phyloP scores from a whole-genome alignment of 1,140 invertebrate species.

The Diachasmimorpha longicaudata region DNA sequence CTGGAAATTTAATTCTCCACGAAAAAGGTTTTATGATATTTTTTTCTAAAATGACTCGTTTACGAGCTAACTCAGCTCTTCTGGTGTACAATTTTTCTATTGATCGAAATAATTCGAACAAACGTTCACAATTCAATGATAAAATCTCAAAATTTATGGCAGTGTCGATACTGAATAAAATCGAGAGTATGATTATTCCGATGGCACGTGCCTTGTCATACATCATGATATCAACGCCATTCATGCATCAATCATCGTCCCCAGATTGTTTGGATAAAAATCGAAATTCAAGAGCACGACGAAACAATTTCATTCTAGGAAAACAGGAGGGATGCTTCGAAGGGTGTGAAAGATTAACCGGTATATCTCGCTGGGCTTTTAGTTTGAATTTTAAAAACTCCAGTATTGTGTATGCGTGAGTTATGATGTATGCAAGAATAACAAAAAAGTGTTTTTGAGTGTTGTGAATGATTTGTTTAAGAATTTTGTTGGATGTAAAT shows the following conservation, averaged over 20 bases:
- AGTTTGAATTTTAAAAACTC: background rate
- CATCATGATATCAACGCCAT: constrained; percentile 16
- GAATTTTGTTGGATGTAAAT: constrained; percentile 40
- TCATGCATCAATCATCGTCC: constrained; percentile 25
- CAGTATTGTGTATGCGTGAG: constrained; percentile 8
- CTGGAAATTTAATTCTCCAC: too few relatives aligned
- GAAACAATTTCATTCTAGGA: background rate
- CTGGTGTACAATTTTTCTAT: too few relatives aligned
- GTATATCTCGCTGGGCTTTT: background rate
- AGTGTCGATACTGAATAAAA: constrained; percentile 4
- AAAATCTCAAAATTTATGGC: background rate
- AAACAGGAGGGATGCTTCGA: background rate
- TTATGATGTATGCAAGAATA: background rate
- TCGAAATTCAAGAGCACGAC: constrained; percentile 6
- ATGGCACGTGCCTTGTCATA: constrained; percentile 32
- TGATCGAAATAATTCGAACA: too few relatives aligned
- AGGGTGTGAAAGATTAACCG: background rate
- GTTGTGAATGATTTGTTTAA: constrained; percentile 31
- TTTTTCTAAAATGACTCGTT: too few relatives aligned
- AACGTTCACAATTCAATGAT: too few relatives aligned
- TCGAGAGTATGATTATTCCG: constrained; percentile 1
- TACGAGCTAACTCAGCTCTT: too few relatives aligned
- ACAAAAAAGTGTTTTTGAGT: constrained; percentile 3
- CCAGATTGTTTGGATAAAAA: background rate
- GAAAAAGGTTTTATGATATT: too few relatives aligned